phyloP scores from a whole-genome alignment of 2,113 vertebrate species.

The Charadrius vociferus region DNA sequence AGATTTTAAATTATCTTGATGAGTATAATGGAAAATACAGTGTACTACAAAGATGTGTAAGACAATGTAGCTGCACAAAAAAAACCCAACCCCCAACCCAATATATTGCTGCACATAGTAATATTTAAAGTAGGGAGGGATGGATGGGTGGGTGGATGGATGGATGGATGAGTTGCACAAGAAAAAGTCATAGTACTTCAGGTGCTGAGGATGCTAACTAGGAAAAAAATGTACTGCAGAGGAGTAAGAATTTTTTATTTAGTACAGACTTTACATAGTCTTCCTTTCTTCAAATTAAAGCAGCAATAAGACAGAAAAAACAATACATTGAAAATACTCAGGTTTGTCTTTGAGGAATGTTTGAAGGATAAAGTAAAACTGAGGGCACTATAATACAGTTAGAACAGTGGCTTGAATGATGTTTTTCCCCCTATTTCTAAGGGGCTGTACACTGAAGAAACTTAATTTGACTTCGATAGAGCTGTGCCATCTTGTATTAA shows the following conservation, averaged over 20 bases:
- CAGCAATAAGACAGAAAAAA: not conserved
- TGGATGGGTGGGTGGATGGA: not conserved
- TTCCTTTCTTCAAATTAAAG: not conserved
- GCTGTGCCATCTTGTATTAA: not conserved
- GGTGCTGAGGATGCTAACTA: not conserved
- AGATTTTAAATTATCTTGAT: not conserved
- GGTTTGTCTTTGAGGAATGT: not conserved
- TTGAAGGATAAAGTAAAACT: not conserved
- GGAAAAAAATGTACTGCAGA: not conserved
- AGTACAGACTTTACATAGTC: not conserved
- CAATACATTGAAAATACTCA: not conserved
- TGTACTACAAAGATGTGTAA: not conserved
- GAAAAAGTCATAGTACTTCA: not conserved
- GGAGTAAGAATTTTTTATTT: not conserved
- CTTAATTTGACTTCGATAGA: not conserved
- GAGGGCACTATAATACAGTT: not conserved
- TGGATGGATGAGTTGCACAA: not conserved
- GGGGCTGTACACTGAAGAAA: not conserved
- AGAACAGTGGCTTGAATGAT: not conserved
- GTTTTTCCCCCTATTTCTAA: not conserved
- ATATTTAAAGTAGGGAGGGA: not conserved
- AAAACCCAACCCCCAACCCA: fast-evolving
- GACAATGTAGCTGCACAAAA: not conserved
- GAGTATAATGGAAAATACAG: not conserved
- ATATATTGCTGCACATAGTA: not conserved